phyloP scores from a whole-genome alignment of 2,113 vertebrate genomes.

The Peucedramus taeniatus region DNA sequence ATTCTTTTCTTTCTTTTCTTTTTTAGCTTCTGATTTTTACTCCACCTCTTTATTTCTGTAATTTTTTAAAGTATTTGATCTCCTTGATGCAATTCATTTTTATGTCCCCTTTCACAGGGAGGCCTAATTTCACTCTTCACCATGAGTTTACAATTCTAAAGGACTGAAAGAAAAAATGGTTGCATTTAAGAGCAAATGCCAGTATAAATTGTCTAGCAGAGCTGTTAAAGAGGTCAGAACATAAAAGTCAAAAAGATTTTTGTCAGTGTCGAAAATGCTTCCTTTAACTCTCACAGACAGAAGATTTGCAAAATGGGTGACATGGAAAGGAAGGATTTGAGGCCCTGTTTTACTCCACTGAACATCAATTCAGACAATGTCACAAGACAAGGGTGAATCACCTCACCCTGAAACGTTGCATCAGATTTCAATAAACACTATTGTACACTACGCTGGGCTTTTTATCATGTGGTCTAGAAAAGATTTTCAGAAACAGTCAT shows the following conservation, averaged over 20 bases:
- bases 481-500: not conserved
- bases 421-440: not conserved
- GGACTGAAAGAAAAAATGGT: not conserved
- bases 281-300: not conserved
- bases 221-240: not conserved
- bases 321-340: not conserved
- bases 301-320: not conserved
- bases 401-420: not conserved
- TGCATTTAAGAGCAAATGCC: not conserved
- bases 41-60: not conserved
- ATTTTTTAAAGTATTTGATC: not conserved
- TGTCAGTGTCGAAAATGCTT: not conserved
- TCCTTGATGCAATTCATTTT: not conserved
- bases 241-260: not conserved
- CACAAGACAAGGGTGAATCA: not conserved
- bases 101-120: not conserved
- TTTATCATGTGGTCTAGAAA: not conserved
- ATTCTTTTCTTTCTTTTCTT: not conserved
- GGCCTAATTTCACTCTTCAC: not conserved
- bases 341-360: not conserved
- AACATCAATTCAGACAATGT: not conserved
- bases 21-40: not conserved
- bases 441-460: rapidly evolving
- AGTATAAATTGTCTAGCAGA: not conserved
- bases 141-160: not conserved